Evolutionary conservation across 1,140 invertebrate genomes (phyloP).

Genomic region (Araneus ventricosus): DNA sequence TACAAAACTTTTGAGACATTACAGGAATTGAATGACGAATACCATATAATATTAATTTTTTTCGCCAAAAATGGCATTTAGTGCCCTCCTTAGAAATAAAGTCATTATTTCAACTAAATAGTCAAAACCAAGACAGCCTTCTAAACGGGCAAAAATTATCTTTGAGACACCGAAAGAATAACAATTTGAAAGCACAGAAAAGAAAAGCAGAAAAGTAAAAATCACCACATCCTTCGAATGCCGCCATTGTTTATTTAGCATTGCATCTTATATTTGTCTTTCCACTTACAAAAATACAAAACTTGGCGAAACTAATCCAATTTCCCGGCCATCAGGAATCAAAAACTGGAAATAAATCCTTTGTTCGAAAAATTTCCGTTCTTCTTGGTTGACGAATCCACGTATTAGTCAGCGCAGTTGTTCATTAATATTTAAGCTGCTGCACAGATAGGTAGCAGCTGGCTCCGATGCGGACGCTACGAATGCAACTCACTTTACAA

Average conservation of each 20-base stretch:
- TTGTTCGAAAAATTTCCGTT: slow-evolving; percentile 19
- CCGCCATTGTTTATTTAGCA: background rate
- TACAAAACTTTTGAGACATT: too few species aligned
- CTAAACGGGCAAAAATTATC: background rate
- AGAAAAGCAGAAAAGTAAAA: background rate
- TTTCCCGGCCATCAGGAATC: slow-evolving; percentile 19
- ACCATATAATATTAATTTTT: too few species aligned
- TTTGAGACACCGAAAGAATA: background rate
- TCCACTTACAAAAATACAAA: background rate
- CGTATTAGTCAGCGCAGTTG: background rate
- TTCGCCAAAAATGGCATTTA: too few species aligned
- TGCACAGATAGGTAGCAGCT: background rate
- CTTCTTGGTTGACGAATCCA: background rate
- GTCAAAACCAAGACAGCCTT: too few species aligned
- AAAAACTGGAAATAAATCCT: slow-evolving; percentile 13
- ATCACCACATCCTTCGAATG: background rate
- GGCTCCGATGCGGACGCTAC: slow-evolving; percentile 13
- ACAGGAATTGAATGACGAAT: too few species aligned
- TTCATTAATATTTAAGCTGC: slow-evolving; percentile 69
- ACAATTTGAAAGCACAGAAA: background rate
- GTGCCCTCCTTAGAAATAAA: too few species aligned
- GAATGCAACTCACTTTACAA: slow-evolving; percentile 19
- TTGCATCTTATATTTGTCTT: background rate
- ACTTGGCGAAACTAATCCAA: slow-evolving; percentile 25
- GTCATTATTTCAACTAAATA: too few species aligned